Base-by-base conservation (phyloP, 2,797 vertebrate genomes). In the Chromobotia macracanthus region DNA sequence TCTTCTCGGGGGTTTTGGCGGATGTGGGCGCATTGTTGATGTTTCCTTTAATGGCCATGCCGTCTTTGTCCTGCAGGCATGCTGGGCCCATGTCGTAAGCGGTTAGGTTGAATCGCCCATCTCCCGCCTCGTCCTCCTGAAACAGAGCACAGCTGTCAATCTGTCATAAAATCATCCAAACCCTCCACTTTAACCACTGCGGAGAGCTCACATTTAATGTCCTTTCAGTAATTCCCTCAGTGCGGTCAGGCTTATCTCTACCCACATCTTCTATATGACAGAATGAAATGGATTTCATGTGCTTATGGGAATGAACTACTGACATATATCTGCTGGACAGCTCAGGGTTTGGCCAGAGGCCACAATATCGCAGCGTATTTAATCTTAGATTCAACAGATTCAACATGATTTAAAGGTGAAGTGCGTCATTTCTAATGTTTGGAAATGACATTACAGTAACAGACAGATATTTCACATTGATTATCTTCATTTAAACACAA, bases 1-100 rank as follows among this genome's bases (percentile, higher is more conserved):
- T 95, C 90, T 96, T 97, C 58, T 96, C 96, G 2, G 92, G 91
- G 0, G 94, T 93, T 0, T 93, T 89, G 0, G 93, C 87, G 0
- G 95, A 95, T 85, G 95, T 86, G 0, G 95, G 94, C 70, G 93
- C 95, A 87, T 93, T 99, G 93, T 96, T 98, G 93, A 96, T 98
- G 93, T 97, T 94, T 0, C 97, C 98, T 88, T 99, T 99, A 90
- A 98, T 95, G 0, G 97, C 96, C 92, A 99, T 96, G 93, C 97
- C 97, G 0, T 99, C 98, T 89, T 98, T 99, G 92, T 95, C 95
- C 90, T 99, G 98, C 41, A 99, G 96, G 88, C 98, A 99, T 56
- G 97, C 94, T 0, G 97, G 97, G 71, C 98, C 97, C 98, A 99
- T 97, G 83, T 96, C 97, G 0, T 99, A 99, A 83, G 95, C 96